Evolutionary conservation across 1,140 invertebrate genomes (phyloP).

Genomic region (Euwallacea fornicatus): DNA sequence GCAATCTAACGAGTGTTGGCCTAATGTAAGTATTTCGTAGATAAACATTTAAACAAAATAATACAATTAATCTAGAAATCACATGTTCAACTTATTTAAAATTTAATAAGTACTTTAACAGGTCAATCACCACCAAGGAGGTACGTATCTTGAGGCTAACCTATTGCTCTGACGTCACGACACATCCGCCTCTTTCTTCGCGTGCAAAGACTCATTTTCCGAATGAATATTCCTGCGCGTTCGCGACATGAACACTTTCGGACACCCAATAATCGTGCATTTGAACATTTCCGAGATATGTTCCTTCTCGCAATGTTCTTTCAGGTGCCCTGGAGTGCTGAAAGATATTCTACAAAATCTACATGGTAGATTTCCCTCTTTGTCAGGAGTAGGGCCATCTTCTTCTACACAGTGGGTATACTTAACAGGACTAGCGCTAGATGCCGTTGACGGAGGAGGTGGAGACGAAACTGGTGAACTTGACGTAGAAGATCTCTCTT

Average conservation of each 20-base stretch:
- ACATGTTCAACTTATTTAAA: conserved; percentile 46
- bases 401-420: conserved; percentile 59
- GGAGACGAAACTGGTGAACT: conserved; percentile 51
- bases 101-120: conserved; percentile 41
- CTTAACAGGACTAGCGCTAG: conserved; percentile 42
- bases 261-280: conserved; percentile 77
- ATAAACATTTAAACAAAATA: conserved; percentile 5
- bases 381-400: conserved; percentile 59
- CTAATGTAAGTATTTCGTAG: conserved; percentile 2
- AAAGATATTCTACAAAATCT: conserved; percentile 66
- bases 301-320: conserved; percentile 67
- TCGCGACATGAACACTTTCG: conserved; percentile 78
- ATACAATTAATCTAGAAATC: conserved; percentile 45
- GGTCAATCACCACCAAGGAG: conserved; percentile 51
- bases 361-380: conserved; percentile 66
- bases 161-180: conserved; percentile 51
- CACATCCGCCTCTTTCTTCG: conserved; percentile 47
- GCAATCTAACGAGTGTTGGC: not conserved
- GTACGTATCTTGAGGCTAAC: conserved; percentile 47
- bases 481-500: conserved; percentile 53
- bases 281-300: conserved; percentile 76
- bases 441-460: conserved; percentile 43
- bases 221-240: conserved; percentile 74
- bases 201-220: conserved; percentile 58
- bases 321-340: conserved; percentile 61